Base-by-base conservation (phyloP, 2,888 invertebrate species). In the Dioctria rufipes region DNA sequence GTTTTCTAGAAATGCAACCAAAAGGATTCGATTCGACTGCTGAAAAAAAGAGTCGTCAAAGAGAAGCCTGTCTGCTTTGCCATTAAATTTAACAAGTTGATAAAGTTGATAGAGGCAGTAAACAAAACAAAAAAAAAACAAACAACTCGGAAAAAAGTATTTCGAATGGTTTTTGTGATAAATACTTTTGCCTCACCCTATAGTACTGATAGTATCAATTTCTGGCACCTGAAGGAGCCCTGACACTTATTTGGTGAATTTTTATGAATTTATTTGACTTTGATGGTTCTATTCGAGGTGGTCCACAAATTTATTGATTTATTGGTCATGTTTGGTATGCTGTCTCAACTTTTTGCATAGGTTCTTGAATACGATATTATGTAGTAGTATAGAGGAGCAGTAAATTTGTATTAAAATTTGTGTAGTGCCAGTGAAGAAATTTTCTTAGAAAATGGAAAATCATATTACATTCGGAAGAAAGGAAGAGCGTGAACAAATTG, bases 151-250 rank as follows among this genome's bases (percentile, higher is more conserved):
- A 61, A 46, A 60, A 13, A 73, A 73, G 13, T 60, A 60, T 60
- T 60, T 77, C 5, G 42, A 63, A 61, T 25, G 37, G 63, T 46
- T 25, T 25, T 25, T 11, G 51, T 42, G 43, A 77, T 63, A 61
- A 77, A 63, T 58, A 73, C 60, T 42, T 63, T 77, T 77, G 63
- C 40, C 49, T 63, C 63, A 63, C 25, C 63, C 49, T 40, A 40
- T 39, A 8, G 46, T 46, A 40, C 25, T 46, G 79, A 79, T 67
- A 49, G 58, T 60, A 79, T 78, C 78, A 51, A 40, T 51, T 78
- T 65, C 40, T 54, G 46, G 78, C 79, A 79, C 67, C 79, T 79
- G 79, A 54, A 79, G 79, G 79, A 67, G 79, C 79, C 67, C 43
- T 58, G 77, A 63, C 63, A 63, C 37, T 77, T 63, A 77, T 77